Evolutionary conservation across 2,888 invertebrate species (phyloP), one percentile per base, ranked within the genome.

Genomic region (Phalangium opilio): DNA sequence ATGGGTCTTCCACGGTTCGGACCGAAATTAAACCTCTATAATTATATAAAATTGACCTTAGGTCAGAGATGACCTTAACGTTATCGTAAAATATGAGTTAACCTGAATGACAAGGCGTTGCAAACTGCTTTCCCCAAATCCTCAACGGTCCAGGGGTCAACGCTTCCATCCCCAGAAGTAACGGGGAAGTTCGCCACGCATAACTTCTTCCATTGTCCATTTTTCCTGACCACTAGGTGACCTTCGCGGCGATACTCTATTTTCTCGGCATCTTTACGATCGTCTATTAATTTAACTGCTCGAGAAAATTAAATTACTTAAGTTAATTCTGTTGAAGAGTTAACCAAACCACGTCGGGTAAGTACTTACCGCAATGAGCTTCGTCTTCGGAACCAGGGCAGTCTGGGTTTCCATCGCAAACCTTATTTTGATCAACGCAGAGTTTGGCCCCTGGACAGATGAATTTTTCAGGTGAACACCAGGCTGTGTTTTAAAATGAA

Each of bases 81-180:
- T 35, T 45, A 21, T 48, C 20, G 44, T 38, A 41, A 32, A 41
- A 47, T n/a, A n/a, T n/a, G n/a, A n/a, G n/a, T n/a, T n/a, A 34
- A 34, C 35, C 35, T 34, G 38, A 17, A 82, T n/a, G 82, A 81
- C 69, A 82, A 76, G 2, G 80, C 76, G 60, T 76, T 75, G 65
- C 83, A 83, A 3, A 82, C 78, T 1, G 81, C 79, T 61, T 75
- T 71, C 3, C 81, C 82, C 32, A 83, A 70, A 61, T 81, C 80
- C 15, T 76, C 72, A 32, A 81, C 69, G 57, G 76, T 73, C 67
- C 78, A 75, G 2, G 15, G 14, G 59, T 79, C 77, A 7, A 7
- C 27, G 27, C 27, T 8, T 8, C 5, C 27, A 8, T 27, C 27
- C 27, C 5, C 4, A 4, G 27, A 27, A 4, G 27, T 7, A 7